Base-by-base conservation (phyloP, 23 tunicate genomes). In the Botrylloides violaceus region DNA sequence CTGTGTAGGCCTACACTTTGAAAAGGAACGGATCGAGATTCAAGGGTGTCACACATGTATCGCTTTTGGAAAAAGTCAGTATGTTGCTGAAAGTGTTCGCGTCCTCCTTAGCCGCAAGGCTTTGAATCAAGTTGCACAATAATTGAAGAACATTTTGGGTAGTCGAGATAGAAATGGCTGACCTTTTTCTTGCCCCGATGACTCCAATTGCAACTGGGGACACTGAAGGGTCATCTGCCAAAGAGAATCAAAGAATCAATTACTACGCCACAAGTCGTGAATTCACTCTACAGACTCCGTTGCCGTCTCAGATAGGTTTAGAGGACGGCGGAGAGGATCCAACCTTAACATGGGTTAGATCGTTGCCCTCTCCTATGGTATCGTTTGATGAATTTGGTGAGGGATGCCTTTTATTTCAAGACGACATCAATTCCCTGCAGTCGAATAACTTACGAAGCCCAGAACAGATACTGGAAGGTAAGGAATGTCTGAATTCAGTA, bases 321-420 rank as follows among this genome's bases (percentile, higher is more conserved):
- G 81, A 75, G 4, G 73, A 36, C 7, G 82, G 72, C 19, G 12
- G 22, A 1, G 74, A 68, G 37, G 81, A 85, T 64, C 94, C 84
- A 1, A 85, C 94, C 4, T 48, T 79, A 66, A 78, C 94, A 18
- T 85, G 94, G 94, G 84, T 85, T 23, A 58, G 83, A 59, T 80
- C 94, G 15, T 58, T 85, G 53, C 94, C 94, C 2, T 85, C 94
- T 23, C 94, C 94, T 1, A 12, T 36, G 18, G 61, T 50, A 4
- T 32, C 77, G 22, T 2, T 57, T 29, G 65, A 56, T 4, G 65
- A 72, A 28, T 57, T 72, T 33, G 71, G 63, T 21, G 58, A 60
- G 75, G 58, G 60, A 37, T 48, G 56, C 66, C 31, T 76, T 75
- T 32, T 72, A 75, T 38, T 80, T 75, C 21, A 29, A 61, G 34